These are phyloP conservation scores for Orchestia grillus DNA, from an alignment of 1,140 invertebrate genomes.

Conservation along the genomic window DNA sequence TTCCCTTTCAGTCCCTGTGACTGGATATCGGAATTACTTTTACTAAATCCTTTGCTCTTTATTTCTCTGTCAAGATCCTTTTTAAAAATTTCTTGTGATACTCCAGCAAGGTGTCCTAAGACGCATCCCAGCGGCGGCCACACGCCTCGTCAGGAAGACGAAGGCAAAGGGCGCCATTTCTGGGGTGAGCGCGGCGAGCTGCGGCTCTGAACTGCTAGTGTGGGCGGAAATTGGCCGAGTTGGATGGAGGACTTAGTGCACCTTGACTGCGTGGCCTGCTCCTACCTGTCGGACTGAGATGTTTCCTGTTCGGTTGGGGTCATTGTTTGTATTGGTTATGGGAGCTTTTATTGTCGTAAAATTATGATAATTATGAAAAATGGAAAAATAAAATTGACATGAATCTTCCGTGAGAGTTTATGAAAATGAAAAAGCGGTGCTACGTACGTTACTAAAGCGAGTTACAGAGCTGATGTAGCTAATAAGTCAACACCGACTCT, in stretches of 20 bases:
- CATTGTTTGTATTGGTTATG: neutral
- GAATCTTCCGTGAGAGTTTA: too few relatives aligned
- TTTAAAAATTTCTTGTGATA: neutral
- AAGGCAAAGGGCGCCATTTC: neutral
- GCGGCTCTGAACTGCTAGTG: neutral
- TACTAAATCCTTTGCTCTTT: too few relatives aligned
- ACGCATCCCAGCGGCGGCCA: neutral
- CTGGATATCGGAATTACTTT: too few relatives aligned
- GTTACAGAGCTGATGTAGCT: too few relatives aligned
- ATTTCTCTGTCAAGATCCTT: too few relatives aligned
- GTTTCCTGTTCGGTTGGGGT: neutral
- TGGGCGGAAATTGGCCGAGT: neutral
- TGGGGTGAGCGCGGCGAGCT: neutral
- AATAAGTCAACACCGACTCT: too few relatives aligned
- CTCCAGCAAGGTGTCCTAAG: neutral
- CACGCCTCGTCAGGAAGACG: neutral
- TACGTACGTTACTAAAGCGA: too few relatives aligned
- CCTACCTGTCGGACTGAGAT: neutral
- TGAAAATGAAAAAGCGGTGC: too few relatives aligned
- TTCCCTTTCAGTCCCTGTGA: too few relatives aligned
- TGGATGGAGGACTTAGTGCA: neutral
- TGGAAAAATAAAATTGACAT: too few relatives aligned
- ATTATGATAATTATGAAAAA: neutral
- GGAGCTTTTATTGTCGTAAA: neutral
- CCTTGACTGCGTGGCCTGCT: neutral